Conservation (phyloP, 2,797 vertebrate genomes). For the Coregonus suidteri region DNA sequence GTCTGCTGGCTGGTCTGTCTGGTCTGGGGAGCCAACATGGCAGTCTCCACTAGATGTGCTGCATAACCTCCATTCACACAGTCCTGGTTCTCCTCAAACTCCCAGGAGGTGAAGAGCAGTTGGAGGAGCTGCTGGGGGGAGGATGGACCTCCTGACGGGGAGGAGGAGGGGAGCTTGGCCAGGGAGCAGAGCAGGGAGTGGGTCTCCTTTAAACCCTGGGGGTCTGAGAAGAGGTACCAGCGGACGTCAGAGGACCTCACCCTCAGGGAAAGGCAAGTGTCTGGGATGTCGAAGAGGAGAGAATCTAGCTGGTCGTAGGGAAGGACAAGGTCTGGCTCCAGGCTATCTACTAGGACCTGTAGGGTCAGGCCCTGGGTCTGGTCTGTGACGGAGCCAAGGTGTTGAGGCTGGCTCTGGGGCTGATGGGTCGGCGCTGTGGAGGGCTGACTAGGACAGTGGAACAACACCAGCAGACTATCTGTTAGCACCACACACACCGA, state of each 20-base stretch:
- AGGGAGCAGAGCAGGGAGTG: constrained; percentile 69
- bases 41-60: constrained; percentile 75
- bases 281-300: constrained; percentile 79
- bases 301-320: constrained; percentile 79
- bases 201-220: constrained; percentile 79
- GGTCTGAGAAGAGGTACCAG: constrained; percentile 84
- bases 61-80: constrained; percentile 83
- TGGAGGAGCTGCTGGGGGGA: constrained; percentile 80
- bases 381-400: neutral
- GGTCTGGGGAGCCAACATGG: constrained; percentile 40
- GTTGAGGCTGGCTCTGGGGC: neutral
- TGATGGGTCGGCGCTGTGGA: neutral
- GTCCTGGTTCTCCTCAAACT: constrained; percentile 79
- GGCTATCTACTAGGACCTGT: constrained; percentile 58
- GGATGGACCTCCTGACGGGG: constrained; percentile 8
- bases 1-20: constrained; percentile 32
- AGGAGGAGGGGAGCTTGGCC: constrained; percentile 41
- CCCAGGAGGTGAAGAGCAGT: constrained; percentile 84
- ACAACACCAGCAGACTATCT: constrained; percentile 75
- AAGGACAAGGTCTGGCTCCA: constrained; percentile 78
- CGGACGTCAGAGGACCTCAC: constrained; percentile 64
- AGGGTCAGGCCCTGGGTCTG: neutral
- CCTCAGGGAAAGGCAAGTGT: constrained; percentile 82
- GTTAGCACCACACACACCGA: constrained; percentile 86
- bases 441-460: constrained; percentile 62